Evolutionary conservation across 1,140 invertebrate species (phyloP).

Genomic region (Camponotus floridanus): DNA sequence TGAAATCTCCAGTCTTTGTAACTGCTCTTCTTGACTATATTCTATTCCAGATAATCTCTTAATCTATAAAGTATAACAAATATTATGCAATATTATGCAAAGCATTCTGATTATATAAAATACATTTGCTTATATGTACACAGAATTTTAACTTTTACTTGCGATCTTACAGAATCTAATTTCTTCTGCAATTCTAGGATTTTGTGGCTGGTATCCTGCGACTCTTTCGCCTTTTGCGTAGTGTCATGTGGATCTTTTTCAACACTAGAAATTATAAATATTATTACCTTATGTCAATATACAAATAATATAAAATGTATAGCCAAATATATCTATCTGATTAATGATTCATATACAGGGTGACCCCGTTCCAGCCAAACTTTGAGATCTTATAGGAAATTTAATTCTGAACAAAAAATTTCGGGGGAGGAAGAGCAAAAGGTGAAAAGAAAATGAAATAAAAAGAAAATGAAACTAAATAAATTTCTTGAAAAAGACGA

Average conservation of each 20-base stretch:
- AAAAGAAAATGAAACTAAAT: no score
- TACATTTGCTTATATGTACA: constrained; percentile 16
- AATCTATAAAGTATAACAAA: constrained; percentile 88
- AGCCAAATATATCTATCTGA: neutral
- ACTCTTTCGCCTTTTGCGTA: constrained; percentile 92
- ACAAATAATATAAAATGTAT: constrained; percentile 4
- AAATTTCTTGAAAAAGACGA: no score
- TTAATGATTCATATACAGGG: neutral
- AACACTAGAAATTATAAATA: constrained; percentile 88
- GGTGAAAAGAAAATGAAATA: no score
- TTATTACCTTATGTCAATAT: neutral
- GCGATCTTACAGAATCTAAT: constrained; percentile 93
- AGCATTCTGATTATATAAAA: neutral
- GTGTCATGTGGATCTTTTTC: constrained; percentile 96
- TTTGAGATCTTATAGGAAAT: no score
- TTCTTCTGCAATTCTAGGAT: constrained; percentile 96
- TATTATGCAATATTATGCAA: neutral
- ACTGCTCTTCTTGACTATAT: constrained; percentile 96
- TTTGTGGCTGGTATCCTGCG: constrained; percentile 91
- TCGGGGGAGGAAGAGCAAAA: no score
- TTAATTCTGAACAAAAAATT: no score
- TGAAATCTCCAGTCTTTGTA: constrained; percentile 94
- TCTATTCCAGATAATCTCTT: constrained; percentile 95
- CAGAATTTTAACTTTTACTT: constrained; percentile 87
- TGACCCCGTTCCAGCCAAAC: no score